Base-by-base conservation (phyloP, 2,888 invertebrate species). In the Eupithecia subumbrata region DNA sequence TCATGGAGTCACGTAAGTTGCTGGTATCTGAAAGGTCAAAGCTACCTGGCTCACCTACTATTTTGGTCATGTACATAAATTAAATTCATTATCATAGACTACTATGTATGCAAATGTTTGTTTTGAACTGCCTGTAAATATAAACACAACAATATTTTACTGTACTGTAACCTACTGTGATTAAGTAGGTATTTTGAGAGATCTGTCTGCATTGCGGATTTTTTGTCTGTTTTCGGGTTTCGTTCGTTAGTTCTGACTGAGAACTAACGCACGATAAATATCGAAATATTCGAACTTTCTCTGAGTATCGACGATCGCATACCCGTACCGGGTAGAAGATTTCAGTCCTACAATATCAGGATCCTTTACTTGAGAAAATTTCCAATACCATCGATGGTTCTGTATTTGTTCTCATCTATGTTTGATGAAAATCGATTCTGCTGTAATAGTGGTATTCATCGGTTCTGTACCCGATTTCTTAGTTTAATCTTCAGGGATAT, bases 1-100 rank as follows among this genome's bases (percentile, higher is more conserved):
- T 34, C 48, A 68, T 69, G n/a, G 14, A 69, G 71, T 72, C 74
- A 68, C 69, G 60, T 48, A 37, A 70, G 72, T 60, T 70, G 40
- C 7, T n/a, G 18, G 67, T 40, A 67, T 12, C 40, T 40, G 67
- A 67, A 67, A 67, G 40, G 67, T 40, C 22, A 67, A 22, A 67
- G 40, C 12, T 12, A 67, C 34, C 64, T 34, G 64, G 2, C 16
- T 64, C 30, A 64, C 34, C 16, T 63, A 60, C 22, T 56, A 60
- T 34, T 64, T 16, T 18, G 16, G 12, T 34, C 18, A 64, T 64
- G 64, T 16, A 30, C 18, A 34, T 64, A 64, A 64, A 64, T 64
- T 64, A 8, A 18, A 16, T 63, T 63, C 30, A 16, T 63, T 63
- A 63, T 30, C 7, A 37, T 63, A 63, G 63, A 63, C 16, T 16